A percentile compares a stretch with the other conserved stretches of the same genome.
Evolutionary conservation across 2,888 invertebrate genomes (phyloP).

Genomic region (Patella pellucida): DNA sequence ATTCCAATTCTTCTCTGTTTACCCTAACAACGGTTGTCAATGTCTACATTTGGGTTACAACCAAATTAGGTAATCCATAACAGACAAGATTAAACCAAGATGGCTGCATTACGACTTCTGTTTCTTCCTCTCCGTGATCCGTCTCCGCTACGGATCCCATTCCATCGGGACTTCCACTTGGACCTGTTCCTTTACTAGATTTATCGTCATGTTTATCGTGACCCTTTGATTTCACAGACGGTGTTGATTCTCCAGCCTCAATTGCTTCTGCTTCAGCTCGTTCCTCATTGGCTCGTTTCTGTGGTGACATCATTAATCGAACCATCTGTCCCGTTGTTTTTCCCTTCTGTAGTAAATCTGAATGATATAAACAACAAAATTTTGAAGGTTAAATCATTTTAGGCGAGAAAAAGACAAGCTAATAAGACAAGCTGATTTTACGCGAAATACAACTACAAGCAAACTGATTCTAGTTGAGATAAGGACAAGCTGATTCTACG

Average conservation of each 20-base stretch:
- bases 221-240: conserved; percentile 14
- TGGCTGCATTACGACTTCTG: conserved; percentile 41
- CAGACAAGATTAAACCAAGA: conserved; percentile 67
- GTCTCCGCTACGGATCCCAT: conserved; percentile 20
- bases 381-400: too few relatives aligned
- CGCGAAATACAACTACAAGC: too few relatives aligned
- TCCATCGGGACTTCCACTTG: conserved; percentile 23
- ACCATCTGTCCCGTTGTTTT: conserved; percentile 62
- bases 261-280: conserved; percentile 39
- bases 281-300: conserved; percentile 40
- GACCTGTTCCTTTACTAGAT: conserved; percentile 32
- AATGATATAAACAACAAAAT: conserved; percentile 14
- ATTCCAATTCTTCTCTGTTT: too few relatives aligned
- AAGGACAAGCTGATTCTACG: too few relatives aligned
- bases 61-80: conserved; percentile 69
- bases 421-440: too few relatives aligned
- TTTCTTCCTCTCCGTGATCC: conserved; percentile 30
- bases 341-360: conserved; percentile 66
- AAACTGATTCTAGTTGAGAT: too few relatives aligned
- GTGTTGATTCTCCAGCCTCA: conserved; percentile 29
- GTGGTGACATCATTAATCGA: conserved; percentile 55
- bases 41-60: conserved; percentile 60
- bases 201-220: conserved; percentile 34
- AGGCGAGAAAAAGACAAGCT: too few relatives aligned
- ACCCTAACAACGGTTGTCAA: background rate